Percentiles rank a stretch among this genome's conserved stretches.
phyloP scores from a whole-genome alignment of 2,797 vertebrate species.

The Tympanoctomys barrerae region DNA sequence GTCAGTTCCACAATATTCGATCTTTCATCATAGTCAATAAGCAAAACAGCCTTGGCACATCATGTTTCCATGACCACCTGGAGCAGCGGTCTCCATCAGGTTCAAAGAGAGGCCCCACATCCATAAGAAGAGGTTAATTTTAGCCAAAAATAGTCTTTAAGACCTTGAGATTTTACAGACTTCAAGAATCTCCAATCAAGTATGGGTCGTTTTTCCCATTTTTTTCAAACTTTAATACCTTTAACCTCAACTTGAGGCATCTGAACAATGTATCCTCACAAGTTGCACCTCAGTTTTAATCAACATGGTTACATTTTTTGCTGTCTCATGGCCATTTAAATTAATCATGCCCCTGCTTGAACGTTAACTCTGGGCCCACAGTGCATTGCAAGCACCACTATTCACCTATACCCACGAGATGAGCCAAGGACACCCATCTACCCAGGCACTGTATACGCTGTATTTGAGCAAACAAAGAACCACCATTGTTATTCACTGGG shows the following conservation, averaged over 20 bases:
- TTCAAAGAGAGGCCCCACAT: constrained; percentile 20
- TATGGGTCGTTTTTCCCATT: neutral
- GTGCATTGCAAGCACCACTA: neutral
- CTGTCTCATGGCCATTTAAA: neutral
- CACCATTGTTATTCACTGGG: neutral
- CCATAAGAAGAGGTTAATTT: constrained; percentile 9
- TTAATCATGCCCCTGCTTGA: neutral
- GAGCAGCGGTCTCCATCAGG: neutral
- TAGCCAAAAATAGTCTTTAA: constrained; percentile 1
- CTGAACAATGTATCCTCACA: neutral
- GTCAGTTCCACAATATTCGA: neutral
- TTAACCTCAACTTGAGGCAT: neutral
- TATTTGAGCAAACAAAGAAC: neutral
- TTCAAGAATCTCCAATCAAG: neutral
- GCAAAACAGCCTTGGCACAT: neutral
- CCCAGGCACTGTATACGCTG: neutral
- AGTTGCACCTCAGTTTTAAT: neutral
- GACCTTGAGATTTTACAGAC: constrained; percentile 34
- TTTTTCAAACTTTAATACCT: constrained; percentile 35
- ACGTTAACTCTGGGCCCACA: neutral
- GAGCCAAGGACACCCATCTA: neutral
- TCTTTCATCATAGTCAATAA: constrained; percentile 52
- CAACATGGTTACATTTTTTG: neutral
- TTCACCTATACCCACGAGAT: neutral
- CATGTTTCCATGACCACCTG: neutral